phyloP scores from a whole-genome alignment of 1,140 invertebrate species.

The Drosophila prosaltans region DNA sequence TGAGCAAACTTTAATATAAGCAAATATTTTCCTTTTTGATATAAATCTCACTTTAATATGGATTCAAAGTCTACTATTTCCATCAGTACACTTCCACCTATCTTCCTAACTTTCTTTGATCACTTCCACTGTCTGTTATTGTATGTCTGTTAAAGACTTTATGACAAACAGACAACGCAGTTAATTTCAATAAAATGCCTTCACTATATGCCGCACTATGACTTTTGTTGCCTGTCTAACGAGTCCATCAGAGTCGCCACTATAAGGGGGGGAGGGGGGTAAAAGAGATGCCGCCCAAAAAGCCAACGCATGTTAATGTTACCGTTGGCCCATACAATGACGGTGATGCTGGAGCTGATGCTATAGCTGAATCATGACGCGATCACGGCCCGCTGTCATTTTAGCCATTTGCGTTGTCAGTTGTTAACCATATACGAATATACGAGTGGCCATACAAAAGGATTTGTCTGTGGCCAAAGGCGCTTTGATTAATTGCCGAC shows the following conservation, averaged over 20 bases:
- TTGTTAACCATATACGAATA: conserved; percentile 68
- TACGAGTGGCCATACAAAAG: conserved; percentile 61
- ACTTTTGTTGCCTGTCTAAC: conserved; percentile 12
- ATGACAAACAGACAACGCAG: conserved; percentile 58
- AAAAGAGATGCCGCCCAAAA: conserved; percentile 61
- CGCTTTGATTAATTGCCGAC: conserved; percentile 81
- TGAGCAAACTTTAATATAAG: too few relatives aligned
- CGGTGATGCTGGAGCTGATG: conserved; percentile 16
- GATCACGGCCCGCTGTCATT: conserved; percentile 68
- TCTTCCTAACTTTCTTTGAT: not conserved
- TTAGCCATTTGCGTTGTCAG: conserved; percentile 78
- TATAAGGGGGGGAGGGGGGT: not conserved
- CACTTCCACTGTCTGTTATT: not conserved
- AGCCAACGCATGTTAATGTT: conserved; percentile 66
- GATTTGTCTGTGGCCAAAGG: conserved; percentile 74
- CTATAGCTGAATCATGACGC: conserved; percentile 57
- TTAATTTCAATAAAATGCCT: conserved; percentile 74
- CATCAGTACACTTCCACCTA: too few relatives aligned
- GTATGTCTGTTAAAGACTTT: conserved; percentile 29
- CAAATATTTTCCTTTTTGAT: too few relatives aligned
- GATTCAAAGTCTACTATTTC: too few relatives aligned
- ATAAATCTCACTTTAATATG: too few relatives aligned
- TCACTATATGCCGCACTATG: conserved; percentile 22
- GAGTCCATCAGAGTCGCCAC: conserved; percentile 40
- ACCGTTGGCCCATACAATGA: conserved; percentile 73